phyloP scores from a whole-genome alignment of 2,888 invertebrate species.

The Acrobasis suavella region DNA sequence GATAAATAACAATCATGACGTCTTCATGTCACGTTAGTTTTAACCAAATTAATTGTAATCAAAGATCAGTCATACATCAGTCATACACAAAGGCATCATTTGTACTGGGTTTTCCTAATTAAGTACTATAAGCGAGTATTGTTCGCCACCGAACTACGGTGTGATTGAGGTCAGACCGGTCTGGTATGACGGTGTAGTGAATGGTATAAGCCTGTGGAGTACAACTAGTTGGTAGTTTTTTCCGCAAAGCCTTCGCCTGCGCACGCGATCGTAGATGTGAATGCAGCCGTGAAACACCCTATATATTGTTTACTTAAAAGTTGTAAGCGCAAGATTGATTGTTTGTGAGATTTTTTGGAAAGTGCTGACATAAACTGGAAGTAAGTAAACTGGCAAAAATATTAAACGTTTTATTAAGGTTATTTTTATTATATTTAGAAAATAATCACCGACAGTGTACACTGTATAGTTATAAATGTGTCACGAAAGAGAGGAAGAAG shows the following conservation, averaged over 20 bases:
- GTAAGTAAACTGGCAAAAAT: not conserved
- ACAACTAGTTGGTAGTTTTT: conserved; percentile 44
- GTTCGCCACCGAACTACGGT: conserved; percentile 33
- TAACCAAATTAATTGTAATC: not conserved
- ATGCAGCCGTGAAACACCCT: conserved; percentile 2
- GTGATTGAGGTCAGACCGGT: conserved; percentile 48
- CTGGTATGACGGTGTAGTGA: conserved; percentile 43
- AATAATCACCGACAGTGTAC: no score
- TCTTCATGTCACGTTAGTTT: no score
- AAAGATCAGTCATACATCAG: not conserved
- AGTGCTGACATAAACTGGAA: not conserved
- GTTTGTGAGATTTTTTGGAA: not conserved
- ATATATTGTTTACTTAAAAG: conserved; percentile 14
- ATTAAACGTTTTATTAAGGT: no score
- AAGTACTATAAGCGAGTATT: conserved; percentile 29
- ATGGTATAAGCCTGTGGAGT: conserved; percentile 40
- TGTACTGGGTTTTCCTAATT: conserved; percentile 18
- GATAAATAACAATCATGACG: no score
- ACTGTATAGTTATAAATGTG: no score
- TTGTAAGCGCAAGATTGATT: not conserved
- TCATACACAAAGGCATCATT: not conserved
- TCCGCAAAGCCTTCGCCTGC: conserved; percentile 45
- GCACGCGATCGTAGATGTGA: conserved; percentile 45
- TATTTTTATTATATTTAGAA: no score
- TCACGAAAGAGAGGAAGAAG: no score